Evolutionary conservation across 2,888 invertebrate species (phyloP).

Genomic region (Agrochola circellaris): DNA sequence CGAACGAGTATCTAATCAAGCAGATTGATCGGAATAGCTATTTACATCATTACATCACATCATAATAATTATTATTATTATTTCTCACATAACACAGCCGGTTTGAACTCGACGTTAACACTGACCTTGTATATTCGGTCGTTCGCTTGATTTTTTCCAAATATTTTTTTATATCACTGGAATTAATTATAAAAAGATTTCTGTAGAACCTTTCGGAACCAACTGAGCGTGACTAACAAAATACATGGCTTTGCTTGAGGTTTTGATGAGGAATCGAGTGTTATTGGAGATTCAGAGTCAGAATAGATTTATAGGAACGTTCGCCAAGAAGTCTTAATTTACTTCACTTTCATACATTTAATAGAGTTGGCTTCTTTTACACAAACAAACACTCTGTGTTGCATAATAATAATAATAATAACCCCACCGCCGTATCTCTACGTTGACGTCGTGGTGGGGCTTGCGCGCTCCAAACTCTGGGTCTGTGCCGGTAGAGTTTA

Average conservation of each 20-base stretch:
- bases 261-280: neutral
- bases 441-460: too few relatives aligned
- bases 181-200: slow-evolving; percentile 57
- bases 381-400: neutral
- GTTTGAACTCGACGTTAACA: slow-evolving; percentile 34
- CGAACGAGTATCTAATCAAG: slow-evolving; percentile 4
- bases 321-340: neutral
- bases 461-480: too few relatives aligned
- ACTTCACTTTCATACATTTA: neutral
- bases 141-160: slow-evolving; percentile 64
- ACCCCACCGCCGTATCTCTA: too few relatives aligned
- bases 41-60: slow-evolving; percentile 26
- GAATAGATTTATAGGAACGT: neutral
- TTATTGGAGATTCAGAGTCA: too few relatives aligned
- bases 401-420: too few relatives aligned
- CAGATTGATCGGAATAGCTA: slow-evolving; percentile 1
- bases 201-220: slow-evolving; percentile 51
- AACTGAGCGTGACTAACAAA: slow-evolving; percentile 49
- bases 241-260: neutral
- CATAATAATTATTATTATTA: slow-evolving; percentile 36
- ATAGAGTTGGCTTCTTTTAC: neutral
- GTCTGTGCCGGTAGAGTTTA: too few relatives aligned
- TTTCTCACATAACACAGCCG: slow-evolving; percentile 26
- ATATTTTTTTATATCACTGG: slow-evolving; percentile 36
- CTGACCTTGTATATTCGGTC: slow-evolving; percentile 68